phyloP scores from a whole-genome alignment of 2,797 vertebrate species.

The Peromyscus nudipes region DNA sequence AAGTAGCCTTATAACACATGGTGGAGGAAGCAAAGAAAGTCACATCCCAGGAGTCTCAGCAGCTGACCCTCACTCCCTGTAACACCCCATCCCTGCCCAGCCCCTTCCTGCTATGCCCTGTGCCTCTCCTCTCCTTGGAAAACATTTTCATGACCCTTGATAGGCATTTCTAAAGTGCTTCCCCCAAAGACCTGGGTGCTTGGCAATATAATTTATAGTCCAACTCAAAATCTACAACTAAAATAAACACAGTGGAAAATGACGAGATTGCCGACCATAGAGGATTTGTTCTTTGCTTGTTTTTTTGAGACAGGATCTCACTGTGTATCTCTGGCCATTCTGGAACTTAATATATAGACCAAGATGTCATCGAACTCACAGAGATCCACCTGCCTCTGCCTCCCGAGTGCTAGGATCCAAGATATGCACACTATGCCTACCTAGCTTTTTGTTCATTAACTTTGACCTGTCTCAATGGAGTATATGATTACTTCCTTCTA shows the following conservation, averaged over 20 bases:
- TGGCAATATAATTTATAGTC: background rate
- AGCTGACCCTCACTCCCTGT: background rate
- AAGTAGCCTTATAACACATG: background rate
- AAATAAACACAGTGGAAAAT: conserved; percentile 25
- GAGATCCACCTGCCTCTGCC: background rate
- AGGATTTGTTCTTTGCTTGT: background rate
- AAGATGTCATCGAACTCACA: background rate
- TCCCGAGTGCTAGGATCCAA: background rate
- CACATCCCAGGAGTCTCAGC: background rate
- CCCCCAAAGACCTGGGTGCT: background rate
- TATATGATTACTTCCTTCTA: background rate
- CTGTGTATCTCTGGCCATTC: background rate
- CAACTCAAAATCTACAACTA: conserved; percentile 34
- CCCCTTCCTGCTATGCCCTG: background rate
- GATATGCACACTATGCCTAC: background rate
- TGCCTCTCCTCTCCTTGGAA: background rate
- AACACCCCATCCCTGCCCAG: rapidly evolving
- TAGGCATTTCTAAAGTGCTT: conserved; percentile 25
- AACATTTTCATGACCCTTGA: background rate
- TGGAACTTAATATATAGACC: background rate
- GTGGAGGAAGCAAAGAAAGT: background rate
- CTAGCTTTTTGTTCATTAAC: background rate
- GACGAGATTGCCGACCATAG: background rate
- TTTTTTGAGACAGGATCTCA: background rate
- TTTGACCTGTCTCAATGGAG: background rate